Evolutionary conservation across 2,113 vertebrate genomes (phyloP).

Genomic region (Toxotes chatareus): DNA sequence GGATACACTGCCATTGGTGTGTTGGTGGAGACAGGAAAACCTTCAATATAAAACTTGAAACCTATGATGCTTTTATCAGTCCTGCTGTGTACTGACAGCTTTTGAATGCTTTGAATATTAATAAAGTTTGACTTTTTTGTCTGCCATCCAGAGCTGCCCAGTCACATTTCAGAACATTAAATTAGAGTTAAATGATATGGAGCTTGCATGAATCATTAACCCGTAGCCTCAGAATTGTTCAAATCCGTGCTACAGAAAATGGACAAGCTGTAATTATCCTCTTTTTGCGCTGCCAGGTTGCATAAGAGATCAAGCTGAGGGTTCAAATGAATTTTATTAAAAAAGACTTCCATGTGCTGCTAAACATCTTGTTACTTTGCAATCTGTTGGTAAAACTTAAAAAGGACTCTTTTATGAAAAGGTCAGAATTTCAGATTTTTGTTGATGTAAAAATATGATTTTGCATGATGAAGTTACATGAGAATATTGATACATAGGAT

Average conservation of each 20-base stretch:
- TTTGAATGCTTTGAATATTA: conserved; percentile 61
- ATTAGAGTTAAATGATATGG: conserved; percentile 69
- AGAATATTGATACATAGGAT: too few relatives aligned
- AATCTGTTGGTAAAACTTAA: background rate
- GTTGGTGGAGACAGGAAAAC: conserved; percentile 17
- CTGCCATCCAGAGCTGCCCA: conserved; percentile 52
- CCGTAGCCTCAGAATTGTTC: conserved; percentile 50
- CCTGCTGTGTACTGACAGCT: conserved; percentile 47
- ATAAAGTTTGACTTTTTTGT: conserved; percentile 50
- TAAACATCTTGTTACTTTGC: conserved; percentile 23
- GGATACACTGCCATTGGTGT: background rate
- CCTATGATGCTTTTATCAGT: conserved; percentile 42
- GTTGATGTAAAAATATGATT: background rate
- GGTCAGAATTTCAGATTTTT: background rate
- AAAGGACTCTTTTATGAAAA: background rate
- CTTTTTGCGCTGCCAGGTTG: conserved; percentile 50
- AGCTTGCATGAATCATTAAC: conserved; percentile 73
- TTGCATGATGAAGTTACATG: background rate
- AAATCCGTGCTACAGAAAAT: conserved; percentile 53
- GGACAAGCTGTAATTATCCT: conserved; percentile 64
- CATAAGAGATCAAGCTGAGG: conserved; percentile 51
- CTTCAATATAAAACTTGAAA: conserved; percentile 30
- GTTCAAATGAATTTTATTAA: conserved; percentile 41
- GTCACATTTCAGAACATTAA: conserved; percentile 66
- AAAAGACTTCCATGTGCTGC: conserved; percentile 20